Evolutionary conservation across 2,888 invertebrate species (phyloP).

Genomic region (Axea sp.): DNA sequence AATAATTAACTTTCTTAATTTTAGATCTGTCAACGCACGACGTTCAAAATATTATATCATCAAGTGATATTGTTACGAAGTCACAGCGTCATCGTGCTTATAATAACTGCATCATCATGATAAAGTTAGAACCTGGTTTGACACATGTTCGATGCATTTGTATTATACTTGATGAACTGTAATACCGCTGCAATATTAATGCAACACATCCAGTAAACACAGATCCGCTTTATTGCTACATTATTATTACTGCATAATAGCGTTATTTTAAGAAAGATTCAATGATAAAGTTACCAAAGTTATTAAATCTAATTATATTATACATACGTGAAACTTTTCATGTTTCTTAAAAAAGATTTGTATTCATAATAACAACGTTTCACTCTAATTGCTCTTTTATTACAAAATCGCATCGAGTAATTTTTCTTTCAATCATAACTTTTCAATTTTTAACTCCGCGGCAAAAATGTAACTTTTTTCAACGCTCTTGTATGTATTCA

Average conservation of each 20-base stretch:
- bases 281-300: not conserved
- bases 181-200: slow-evolving; percentile 15
- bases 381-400: not conserved
- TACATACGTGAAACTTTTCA: not conserved
- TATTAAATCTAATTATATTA: not conserved
- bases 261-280: not conserved
- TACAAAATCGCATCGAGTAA: not conserved
- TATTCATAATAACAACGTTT: not conserved
- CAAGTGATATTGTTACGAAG: no score
- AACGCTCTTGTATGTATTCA: no score
- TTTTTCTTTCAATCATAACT: no score
- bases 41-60: no score
- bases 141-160: slow-evolving; percentile 17
- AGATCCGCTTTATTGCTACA: not conserved
- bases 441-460: no score
- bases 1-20: no score
- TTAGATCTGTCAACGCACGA: no score
- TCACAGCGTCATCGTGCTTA: not conserved
- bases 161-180: slow-evolving; percentile 19
- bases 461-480: no score
- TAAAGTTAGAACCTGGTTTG: slow-evolving; percentile 6
- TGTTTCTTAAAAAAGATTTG: slow-evolving; percentile 3
- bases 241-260: not conserved
- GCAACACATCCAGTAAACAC: not conserved
- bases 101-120: not conserved